phyloP scores from a whole-genome alignment of 2,888 invertebrate species.

The Tenthredo distinguenda region DNA sequence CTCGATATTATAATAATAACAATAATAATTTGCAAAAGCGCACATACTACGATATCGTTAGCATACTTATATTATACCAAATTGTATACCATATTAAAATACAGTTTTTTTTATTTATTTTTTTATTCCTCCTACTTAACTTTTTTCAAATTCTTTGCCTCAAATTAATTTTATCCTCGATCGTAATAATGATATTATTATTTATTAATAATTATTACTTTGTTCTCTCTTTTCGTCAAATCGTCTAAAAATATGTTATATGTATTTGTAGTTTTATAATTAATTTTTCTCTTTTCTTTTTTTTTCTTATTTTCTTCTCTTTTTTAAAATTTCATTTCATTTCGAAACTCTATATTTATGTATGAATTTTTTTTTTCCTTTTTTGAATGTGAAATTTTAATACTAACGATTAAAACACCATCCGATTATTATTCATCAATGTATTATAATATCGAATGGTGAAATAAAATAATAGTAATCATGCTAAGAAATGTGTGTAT shows the following conservation, averaged over 20 bases:
- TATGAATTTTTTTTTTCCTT: not conserved
- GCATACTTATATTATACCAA: not conserved
- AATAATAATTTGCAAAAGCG: not conserved
- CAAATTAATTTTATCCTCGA: not conserved
- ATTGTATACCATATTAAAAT: constrained; percentile 68
- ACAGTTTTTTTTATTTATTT: constrained; percentile 62
- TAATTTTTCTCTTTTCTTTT: not conserved
- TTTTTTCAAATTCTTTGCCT: constrained; percentile 36
- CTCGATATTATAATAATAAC: constrained; percentile 58
- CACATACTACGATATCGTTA: not conserved
- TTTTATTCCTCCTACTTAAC: constrained; percentile 41
- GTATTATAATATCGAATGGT: not conserved
- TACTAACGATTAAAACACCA: not conserved
- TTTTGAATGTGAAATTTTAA: not conserved
- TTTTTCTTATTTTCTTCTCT: not conserved
- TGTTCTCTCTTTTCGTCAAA: not conserved
- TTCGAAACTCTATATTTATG: not conserved
- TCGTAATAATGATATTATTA: not conserved
- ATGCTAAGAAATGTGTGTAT: too few species aligned
- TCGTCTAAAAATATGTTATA: constrained; percentile 11
- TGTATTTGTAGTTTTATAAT: not conserved
- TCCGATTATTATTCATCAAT: not conserved
- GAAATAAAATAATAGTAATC: not conserved
- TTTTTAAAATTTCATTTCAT: not conserved
- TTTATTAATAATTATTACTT: not conserved